Percentiles rank a stretch among this genome's conserved stretches.
phyloP scores from a whole-genome alignment of 53 echinoderm and acorn worm genomes.

The Patiria pectinifera region DNA sequence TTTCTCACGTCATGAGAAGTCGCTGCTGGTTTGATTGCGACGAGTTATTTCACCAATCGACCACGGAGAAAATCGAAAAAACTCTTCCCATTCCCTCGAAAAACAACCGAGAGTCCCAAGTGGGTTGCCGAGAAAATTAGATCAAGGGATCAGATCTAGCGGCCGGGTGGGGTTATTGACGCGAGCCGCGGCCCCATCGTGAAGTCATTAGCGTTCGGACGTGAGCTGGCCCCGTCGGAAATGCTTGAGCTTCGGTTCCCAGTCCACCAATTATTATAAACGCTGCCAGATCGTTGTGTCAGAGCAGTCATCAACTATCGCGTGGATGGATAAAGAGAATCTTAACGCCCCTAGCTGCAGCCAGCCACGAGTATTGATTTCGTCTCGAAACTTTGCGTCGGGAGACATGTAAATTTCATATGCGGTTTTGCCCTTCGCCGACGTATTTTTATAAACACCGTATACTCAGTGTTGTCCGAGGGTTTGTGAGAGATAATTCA shows the following conservation, averaged over 20 bases:
- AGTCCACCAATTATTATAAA: neutral
- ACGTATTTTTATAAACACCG: no score
- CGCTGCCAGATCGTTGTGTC: no score
- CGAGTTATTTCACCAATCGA: neutral
- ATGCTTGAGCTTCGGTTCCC: neutral
- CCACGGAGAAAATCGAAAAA: no score
- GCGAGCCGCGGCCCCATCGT: neutral
- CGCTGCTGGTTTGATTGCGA: neutral
- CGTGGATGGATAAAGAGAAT: no score
- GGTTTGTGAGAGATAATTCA: no score
- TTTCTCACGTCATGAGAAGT: neutral
- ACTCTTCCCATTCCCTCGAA: neutral
- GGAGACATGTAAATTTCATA: no score
- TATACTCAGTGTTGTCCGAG: no score
- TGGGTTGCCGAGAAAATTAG: slow-evolving; percentile 9
- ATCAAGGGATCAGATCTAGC: neutral
- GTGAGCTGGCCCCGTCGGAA: neutral
- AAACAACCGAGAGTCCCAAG: neutral
- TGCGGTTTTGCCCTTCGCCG: no score
- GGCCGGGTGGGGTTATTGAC: neutral
- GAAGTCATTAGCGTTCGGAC: slow-evolving; percentile 4
- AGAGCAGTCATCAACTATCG: no score
- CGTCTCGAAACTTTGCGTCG: no score
- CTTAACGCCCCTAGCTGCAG: no score
- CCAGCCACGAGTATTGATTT: no score